These are phyloP conservation scores for Tokudaia muenninki DNA, from an alignment of 2,797 vertebrate species.

Conservation along the genomic window DNA sequence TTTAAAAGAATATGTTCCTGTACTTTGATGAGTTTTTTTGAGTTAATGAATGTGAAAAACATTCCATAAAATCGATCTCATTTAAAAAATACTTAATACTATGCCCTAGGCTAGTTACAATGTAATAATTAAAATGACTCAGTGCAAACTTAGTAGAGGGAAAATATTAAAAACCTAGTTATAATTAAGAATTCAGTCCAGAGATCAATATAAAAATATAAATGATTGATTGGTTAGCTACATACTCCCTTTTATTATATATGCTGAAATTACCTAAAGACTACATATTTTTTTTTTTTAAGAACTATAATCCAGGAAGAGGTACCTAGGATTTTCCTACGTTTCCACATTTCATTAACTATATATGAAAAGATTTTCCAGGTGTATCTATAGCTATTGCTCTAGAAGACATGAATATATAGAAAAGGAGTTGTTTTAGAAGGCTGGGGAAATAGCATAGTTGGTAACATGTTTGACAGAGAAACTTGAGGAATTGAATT, in stretches of 20 bases:
- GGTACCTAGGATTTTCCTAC: background rate
- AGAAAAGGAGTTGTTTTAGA: background rate
- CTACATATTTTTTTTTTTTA: background rate
- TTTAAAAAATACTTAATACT: conserved; percentile 18
- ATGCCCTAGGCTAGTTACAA: background rate
- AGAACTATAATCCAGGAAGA: background rate
- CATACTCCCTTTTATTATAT: background rate
- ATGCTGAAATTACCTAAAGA: background rate
- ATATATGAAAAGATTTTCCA: background rate
- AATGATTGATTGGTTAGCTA: background rate
- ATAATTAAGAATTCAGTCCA: background rate
- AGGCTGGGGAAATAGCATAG: background rate
- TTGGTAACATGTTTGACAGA: background rate
- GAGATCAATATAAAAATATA: background rate
- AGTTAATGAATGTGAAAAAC: background rate
- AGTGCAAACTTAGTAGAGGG: background rate
- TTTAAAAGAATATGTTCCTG: conserved; percentile 9
- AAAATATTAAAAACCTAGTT: background rate
- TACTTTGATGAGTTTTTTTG: background rate
- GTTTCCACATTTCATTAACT: background rate
- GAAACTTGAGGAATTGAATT: background rate
- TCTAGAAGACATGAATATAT: background rate
- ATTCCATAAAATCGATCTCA: background rate
- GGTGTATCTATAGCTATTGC: background rate
- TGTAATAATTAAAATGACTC: background rate